Evolutionary conservation across 2,888 invertebrate species (phyloP), one percentile per base, ranked within the genome.

Genomic region (Coelopa pilipes): DNA sequence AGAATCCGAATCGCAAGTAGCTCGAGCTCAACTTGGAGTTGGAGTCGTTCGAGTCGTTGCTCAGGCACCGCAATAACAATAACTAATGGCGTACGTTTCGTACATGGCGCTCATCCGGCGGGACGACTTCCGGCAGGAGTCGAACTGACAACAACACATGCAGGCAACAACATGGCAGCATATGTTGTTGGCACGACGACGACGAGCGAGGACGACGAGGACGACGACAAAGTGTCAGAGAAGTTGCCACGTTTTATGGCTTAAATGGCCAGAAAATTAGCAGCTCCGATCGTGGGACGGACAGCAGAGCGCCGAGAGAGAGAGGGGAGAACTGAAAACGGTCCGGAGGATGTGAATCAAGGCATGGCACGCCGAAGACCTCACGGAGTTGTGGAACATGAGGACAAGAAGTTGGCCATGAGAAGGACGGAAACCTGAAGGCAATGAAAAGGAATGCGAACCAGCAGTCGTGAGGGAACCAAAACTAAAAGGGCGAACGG

Each of bases 261-360:
- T 73, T 75, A 76, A 76, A 77, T 76, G 76, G 74, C 77, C 76
- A 76, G 77, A 76, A 76, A 75, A 76, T 76, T 75, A 75, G 74
- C 76, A 75, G 72, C 62, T 34, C 12, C 24, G 34, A 21, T 24
- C 17, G 10, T 62, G 19, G n/a, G 34, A 62, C 13, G 3, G n/a
- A 15, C 3, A 11, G 1, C 60, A 60, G 12, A 34, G 15, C n/a
- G 34, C 34, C 34, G 34, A 34, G 24, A 1, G 34, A 1, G 15
- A 34, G 12, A 11, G 19, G 4, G 21, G 21, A 34, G 0, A 34
- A 34, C 34, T 34, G 34, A 34, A 34, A 7, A 34, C 7, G 34
- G 7, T 34, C 7, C 7, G 2, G 4, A 34, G 34, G 7, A 34
- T 34, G 34, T 4, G 34, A n/a, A n/a, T n/a, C n/a, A n/a, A n/a